These are phyloP conservation scores for Trachymyrmex cornetzi DNA, from an alignment of 1,140 invertebrate species.

Conservation along the genomic window DNA sequence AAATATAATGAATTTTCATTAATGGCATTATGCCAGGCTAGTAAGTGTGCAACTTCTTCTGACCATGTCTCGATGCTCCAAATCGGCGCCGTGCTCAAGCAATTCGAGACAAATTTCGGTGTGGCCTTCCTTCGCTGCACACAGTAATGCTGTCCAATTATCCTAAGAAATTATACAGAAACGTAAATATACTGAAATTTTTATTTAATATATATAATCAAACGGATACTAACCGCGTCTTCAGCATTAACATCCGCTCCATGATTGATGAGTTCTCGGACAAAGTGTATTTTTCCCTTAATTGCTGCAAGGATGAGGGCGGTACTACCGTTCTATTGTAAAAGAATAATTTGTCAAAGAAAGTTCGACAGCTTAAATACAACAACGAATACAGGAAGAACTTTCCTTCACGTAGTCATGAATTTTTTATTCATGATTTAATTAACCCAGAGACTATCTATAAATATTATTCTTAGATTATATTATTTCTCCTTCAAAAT, in stretches of 20 bases:
- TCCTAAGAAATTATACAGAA: slow-evolving; percentile 88
- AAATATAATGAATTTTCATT: neutral
- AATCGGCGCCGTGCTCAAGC: slow-evolving; percentile 94
- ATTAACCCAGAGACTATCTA: neutral
- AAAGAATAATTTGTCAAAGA: slow-evolving; percentile 30
- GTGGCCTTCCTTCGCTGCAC: slow-evolving; percentile 96
- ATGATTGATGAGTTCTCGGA: slow-evolving; percentile 93
- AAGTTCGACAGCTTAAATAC: neutral
- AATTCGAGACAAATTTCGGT: slow-evolving; percentile 93
- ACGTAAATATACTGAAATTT: neutral
- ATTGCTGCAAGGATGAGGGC: slow-evolving; percentile 95
- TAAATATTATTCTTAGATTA: neutral
- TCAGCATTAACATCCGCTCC: slow-evolving; percentile 96
- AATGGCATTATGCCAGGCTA: slow-evolving; percentile 34
- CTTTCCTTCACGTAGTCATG: neutral
- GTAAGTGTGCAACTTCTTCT: slow-evolving; percentile 70
- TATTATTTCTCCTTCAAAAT: neutral
- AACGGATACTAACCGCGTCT: slow-evolving; percentile 90
- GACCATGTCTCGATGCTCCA: slow-evolving; percentile 98
- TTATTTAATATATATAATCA: slow-evolving; percentile 8
- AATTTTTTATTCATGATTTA: neutral
- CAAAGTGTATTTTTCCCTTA: slow-evolving; percentile 93
- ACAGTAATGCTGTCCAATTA: slow-evolving; percentile 96
- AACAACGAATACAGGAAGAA: neutral
- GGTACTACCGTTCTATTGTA: slow-evolving; percentile 94